Evolutionary conservation across 2,797 vertebrate species (phyloP), one percentile per base, ranked within the genome.

Genomic region (Momotus momota): DNA sequence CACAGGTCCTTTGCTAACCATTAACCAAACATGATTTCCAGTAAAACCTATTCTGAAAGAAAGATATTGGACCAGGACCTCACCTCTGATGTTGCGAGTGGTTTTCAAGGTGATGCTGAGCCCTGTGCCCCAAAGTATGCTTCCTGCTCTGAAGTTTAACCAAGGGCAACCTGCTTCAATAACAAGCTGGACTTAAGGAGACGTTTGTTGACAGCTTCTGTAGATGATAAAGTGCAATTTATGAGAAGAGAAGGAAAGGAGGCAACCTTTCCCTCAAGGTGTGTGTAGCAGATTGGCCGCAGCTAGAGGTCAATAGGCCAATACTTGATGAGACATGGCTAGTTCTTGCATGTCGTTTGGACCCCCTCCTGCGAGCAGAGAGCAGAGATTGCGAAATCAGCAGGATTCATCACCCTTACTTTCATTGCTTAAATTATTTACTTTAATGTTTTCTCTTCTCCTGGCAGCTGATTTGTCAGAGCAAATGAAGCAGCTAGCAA

Each of bases 391-490:
- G 78, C 71, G 81, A 51, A 57, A 82, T 18, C 78, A 74, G 79
- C 64, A 41, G 78, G n/a, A 74, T 3, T 16, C 49, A 83, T 61
- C 84, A 73, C 83, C 57, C 61, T 85, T 85, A 45, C 38, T 35
- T 89, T 65, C 86, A 49, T 25, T 67, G 79, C 81, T 94, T 81
- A 67, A 85, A 83, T 96, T 96, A 96, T 94, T 97, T 92, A 88
- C 93, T 64, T 88, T 77, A 33, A 40, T 71, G 41, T 90, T 92
- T 94, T 93, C 69, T 92, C 78, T 86, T 55, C 84, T 77, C 11
- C 45, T 75, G 93, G 91, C 90, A 93, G 94, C 86, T 74, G 67
- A 94, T 96, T 95, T 86, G 89, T 96, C 94, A 96, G 93, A 86
- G 70, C 57, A 87, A 96, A 93, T 27, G 61, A 64, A 93, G 94